Conservation (phyloP, 2,797 vertebrate species). For the Melanitta fusca region DNA sequence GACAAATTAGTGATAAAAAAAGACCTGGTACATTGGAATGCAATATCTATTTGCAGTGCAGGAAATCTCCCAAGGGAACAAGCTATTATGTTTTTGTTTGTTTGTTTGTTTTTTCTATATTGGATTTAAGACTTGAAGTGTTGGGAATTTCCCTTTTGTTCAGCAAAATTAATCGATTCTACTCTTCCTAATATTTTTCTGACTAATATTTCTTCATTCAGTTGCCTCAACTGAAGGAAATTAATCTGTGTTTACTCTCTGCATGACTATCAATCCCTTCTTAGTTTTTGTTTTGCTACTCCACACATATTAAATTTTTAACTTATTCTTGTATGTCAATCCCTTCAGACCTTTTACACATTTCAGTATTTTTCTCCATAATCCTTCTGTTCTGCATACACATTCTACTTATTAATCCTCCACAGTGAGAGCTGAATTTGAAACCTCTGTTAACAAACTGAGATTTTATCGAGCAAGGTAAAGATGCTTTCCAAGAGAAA, state of each 20-base stretch:
- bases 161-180: conserved; percentile 45
- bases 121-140: conserved; percentile 27
- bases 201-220: conserved; percentile 43
- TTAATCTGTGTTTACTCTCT: conserved; percentile 52
- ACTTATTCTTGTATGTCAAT: conserved; percentile 36
- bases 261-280: conserved; percentile 40
- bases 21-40: conserved; percentile 16
- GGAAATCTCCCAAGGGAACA: background rate
- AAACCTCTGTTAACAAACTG: background rate
- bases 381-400: conserved; percentile 9
- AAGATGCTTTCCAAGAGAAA: background rate
- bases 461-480: background rate
- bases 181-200: conserved; percentile 28
- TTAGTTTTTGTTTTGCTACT: conserved; percentile 52
- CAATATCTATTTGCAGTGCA: background rate
- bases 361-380: conserved; percentile 32
- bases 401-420: background rate
- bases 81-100: background rate
- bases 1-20: conserved; percentile 17
- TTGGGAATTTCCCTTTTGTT: conserved; percentile 55
- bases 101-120: background rate
- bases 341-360: conserved; percentile 36
- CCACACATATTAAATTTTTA: conserved; percentile 61
- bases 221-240: background rate
- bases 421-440: background rate